phyloP scores from a whole-genome alignment of 1,140 invertebrate genomes.

The Heliconius nattereri region DNA sequence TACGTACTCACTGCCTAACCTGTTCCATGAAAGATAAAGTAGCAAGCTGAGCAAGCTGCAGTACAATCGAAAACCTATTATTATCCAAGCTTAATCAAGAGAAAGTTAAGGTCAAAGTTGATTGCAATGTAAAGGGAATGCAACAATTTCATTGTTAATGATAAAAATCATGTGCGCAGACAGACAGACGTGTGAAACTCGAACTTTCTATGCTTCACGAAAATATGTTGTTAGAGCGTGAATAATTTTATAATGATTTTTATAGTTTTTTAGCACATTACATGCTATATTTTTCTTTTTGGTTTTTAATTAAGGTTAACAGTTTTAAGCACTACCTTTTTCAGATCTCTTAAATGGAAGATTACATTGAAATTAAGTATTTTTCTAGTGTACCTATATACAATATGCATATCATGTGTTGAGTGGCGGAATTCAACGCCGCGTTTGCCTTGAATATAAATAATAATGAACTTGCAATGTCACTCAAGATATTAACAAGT shows the following conservation, averaged over 20 bases:
- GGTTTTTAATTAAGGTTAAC: conserved; percentile 7
- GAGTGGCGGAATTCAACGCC: no score
- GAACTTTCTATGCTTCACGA: conserved; percentile 22
- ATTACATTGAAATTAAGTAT: background rate
- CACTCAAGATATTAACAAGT: background rate
- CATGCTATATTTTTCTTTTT: background rate
- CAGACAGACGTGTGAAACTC: conserved; percentile 6
- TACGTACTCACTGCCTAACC: no score
- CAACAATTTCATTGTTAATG: conserved; percentile 27
- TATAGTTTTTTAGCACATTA: background rate
- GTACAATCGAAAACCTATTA: background rate
- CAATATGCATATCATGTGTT: no score
- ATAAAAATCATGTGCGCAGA: conserved; percentile 22
- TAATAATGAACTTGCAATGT: background rate
- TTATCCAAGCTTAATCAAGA: background rate
- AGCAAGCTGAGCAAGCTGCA: no score
- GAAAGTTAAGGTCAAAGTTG: conserved; percentile 3
- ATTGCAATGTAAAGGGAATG: background rate
- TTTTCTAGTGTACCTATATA: no score
- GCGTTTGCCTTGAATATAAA: background rate
- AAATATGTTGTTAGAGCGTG: conserved; percentile 16
- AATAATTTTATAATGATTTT: conserved; percentile 26
- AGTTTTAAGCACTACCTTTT: background rate
- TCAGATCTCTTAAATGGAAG: background rate
- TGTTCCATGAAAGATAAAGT: no score